phyloP scores from a whole-genome alignment of 2,888 invertebrate genomes.

The Tetramorium bicarinatum region DNA sequence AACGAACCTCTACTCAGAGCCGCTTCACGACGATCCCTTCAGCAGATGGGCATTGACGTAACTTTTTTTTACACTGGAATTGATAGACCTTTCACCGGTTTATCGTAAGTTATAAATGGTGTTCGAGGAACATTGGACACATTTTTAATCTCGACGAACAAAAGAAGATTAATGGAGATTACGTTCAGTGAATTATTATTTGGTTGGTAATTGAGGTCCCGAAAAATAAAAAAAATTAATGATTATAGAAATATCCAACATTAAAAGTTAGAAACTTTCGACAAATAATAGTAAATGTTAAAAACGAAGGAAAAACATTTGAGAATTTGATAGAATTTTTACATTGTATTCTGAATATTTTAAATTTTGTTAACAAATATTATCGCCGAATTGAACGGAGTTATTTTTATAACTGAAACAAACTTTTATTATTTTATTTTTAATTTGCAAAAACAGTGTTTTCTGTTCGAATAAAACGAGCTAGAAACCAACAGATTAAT shows the following conservation, averaged over 20 bases:
- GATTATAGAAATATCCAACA: background rate
- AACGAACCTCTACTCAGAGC: background rate
- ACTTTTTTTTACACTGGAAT: background rate
- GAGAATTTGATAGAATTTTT: background rate
- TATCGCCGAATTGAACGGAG: background rate
- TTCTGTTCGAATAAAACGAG: conserved; percentile 24
- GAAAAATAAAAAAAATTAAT: background rate
- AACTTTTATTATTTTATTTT: conserved; percentile 24
- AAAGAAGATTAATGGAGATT: conserved; percentile 30
- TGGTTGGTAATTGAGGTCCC: background rate
- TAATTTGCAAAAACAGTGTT: conserved; percentile 13
- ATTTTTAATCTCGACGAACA: background rate
- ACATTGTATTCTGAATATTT: background rate
- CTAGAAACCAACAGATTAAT: conserved; percentile 45
- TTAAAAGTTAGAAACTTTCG: background rate
- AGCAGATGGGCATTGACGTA: background rate
- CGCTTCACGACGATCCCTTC: background rate
- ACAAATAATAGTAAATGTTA: background rate
- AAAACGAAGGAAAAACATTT: conserved; percentile 2
- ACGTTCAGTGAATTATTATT: conserved; percentile 14
- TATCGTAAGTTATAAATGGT: background rate
- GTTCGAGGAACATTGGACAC: background rate
- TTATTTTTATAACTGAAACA: background rate
- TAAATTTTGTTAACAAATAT: conserved; percentile 8
- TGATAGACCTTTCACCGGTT: background rate